Base-by-base conservation (phyloP, 2,888 invertebrate species). In the Agapostemon virescens region DNA sequence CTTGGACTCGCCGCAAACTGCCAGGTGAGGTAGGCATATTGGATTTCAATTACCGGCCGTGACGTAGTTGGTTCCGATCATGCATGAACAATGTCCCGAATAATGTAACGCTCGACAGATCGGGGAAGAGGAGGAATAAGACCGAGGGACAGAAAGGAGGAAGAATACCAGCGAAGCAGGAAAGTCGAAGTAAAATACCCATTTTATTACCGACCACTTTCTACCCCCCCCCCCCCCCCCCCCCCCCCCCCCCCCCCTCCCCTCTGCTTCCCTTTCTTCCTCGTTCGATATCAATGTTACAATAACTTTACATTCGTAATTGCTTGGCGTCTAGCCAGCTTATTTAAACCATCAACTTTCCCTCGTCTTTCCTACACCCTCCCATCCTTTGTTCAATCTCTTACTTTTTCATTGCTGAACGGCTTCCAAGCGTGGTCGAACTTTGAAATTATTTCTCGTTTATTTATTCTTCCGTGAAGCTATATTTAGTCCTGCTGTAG, bases 261-360 rank as follows among this genome's bases (percentile, higher is more conserved):
- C 13, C 40, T 13, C 40, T 13, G n/a, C n/a, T 13, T 40, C 40
- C 13, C 26, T 55, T 26, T 55, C 55, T 55, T 55, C 55, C 55
- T 17, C 20, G 72, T 61, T 69, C 86, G 74, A 82, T 87, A 87
- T 86, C 83, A 80, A 86, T 87, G 84, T 86, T 86, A 87, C 86
- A 81, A 86, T 86, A 86, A 86, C 84, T 86, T 86, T 86, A 86
- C 86, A 86, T 86, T 85, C 79, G 79, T 86, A 86, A 86, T 86
- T 87, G 87, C 83, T 77, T 87, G 86, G 86, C 87, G 74, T 69
- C 64, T 52, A 45, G 81, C 86, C 86, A 87, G 77, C 70, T 15
- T 74, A 78, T 79, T 77, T 77, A 79, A 75, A 61, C 52, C 63
- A 80, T 75, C 80, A 36, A 63, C 52, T 20, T 30, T 33, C 26